Evolutionary conservation across 2,888 invertebrate species (phyloP).

Genomic region (Psylliodes chrysocephalus): DNA sequence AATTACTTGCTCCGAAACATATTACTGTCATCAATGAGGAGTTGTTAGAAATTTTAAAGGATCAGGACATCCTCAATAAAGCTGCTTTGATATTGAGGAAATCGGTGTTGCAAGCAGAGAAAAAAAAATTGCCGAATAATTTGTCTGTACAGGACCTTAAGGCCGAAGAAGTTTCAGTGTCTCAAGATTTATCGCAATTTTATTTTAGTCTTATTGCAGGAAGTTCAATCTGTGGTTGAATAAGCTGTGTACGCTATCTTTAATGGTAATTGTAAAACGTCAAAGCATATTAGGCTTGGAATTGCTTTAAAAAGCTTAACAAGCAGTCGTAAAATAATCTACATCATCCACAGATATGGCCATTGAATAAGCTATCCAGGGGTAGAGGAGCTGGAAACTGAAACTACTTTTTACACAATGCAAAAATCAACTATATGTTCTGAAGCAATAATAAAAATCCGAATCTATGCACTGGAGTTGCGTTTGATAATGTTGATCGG

Average conservation of each 20-base stretch:
- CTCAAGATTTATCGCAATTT: slow-evolving; percentile 40
- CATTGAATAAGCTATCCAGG: slow-evolving; percentile 31
- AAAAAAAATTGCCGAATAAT: slow-evolving; percentile 45
- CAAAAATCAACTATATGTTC: slow-evolving; percentile 33
- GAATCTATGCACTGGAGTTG: slow-evolving; percentile 33
- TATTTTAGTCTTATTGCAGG: slow-evolving; percentile 35
- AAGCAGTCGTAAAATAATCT: slow-evolving; percentile 30
- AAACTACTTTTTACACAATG: slow-evolving; percentile 26
- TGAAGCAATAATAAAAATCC: slow-evolving; percentile 29
- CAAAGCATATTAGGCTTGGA: slow-evolving; percentile 27
- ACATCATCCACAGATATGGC: slow-evolving; percentile 38
- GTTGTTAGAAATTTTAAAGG: slow-evolving; percentile 43
- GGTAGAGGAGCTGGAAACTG: slow-evolving; percentile 36
- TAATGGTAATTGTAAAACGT: slow-evolving; percentile 21
- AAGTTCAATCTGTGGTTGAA: slow-evolving; percentile 15
- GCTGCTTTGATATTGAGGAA: slow-evolving; percentile 45
- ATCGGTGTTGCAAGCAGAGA: slow-evolving; percentile 38
- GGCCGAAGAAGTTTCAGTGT: slow-evolving; percentile 36
- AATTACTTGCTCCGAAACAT: slow-evolving; percentile 45
- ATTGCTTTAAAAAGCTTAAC: too few relatives aligned
- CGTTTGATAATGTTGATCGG: slow-evolving; percentile 39
- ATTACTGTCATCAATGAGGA: slow-evolving; percentile 40
- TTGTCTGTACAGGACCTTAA: slow-evolving; percentile 42
- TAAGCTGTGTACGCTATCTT: slow-evolving; percentile 26
- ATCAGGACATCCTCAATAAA: slow-evolving; percentile 44